Conservation (phyloP, 2,113 vertebrate species). For the Otis tarda region DNA sequence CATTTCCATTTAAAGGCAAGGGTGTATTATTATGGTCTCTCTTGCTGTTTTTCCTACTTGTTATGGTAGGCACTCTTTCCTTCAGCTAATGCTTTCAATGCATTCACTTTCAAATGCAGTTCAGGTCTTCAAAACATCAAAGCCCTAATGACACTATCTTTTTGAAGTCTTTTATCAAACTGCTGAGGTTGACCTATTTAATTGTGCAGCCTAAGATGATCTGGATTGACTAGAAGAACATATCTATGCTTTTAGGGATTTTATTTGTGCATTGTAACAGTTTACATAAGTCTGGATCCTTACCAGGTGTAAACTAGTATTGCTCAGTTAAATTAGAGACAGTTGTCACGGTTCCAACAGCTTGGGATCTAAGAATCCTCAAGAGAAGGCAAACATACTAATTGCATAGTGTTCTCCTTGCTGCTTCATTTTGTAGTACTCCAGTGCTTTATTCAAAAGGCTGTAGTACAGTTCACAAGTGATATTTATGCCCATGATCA, state of each 20-base stretch:
- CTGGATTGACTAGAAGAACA: conserved; percentile 26
- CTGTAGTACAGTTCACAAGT: background rate
- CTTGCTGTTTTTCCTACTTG: background rate
- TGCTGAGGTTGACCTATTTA: conserved; percentile 57
- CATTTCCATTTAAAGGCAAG: conserved; percentile 42
- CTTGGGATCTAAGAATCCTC: background rate
- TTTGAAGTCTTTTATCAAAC: conserved; percentile 67
- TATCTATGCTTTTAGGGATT: background rate
- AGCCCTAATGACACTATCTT: conserved; percentile 57
- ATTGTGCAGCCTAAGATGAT: conserved; percentile 60
- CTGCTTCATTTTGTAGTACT: background rate
- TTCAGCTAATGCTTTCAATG: conserved; percentile 53
- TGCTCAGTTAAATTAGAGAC: background rate
- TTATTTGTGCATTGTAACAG: background rate
- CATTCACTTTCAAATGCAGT: conserved; percentile 64
- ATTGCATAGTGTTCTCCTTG: background rate
- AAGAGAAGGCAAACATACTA: background rate
- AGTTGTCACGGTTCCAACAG: background rate
- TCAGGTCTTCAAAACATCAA: conserved; percentile 65
- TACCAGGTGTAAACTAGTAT: background rate
- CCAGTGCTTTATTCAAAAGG: background rate
- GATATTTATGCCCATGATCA: background rate
- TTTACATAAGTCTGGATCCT: background rate
- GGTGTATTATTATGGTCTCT: background rate
- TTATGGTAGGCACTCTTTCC: conserved; percentile 8